Percentiles rank a stretch among this genome's conserved stretches.
Evolutionary conservation across 2,113 vertebrate species (phyloP).

Genomic region (Probosciger aterrimus): DNA sequence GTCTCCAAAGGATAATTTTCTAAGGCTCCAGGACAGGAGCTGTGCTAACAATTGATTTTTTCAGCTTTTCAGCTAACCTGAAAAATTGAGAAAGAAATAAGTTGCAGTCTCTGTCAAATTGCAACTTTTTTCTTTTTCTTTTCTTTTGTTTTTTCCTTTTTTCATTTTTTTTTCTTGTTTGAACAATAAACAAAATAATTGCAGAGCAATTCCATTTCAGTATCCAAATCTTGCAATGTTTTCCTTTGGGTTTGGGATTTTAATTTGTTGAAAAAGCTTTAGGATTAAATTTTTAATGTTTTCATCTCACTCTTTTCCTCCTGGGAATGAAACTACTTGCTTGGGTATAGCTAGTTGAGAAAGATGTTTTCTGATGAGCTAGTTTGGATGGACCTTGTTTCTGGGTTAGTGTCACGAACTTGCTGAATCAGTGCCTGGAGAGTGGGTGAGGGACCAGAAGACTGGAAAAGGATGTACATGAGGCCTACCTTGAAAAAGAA

Average conservation of each 20-base stretch:
- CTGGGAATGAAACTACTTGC: background rate
- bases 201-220: background rate
- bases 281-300: background rate
- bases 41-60: background rate
- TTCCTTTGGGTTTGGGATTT: background rate
- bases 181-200: background rate
- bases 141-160: background rate
- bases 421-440: background rate
- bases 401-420: background rate
- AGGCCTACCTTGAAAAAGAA: background rate
- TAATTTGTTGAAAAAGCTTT: background rate
- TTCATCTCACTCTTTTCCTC: background rate
- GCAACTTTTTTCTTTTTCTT: background rate
- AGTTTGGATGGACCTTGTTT: background rate
- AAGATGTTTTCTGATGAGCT: background rate
- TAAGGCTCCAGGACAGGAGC: background rate
- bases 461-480: background rate
- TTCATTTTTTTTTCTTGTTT: background rate
- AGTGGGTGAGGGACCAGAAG: background rate
- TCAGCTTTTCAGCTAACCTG: background rate
- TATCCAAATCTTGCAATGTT: background rate
- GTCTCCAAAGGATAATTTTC: conserved; percentile 13
- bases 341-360: background rate
- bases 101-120: background rate
- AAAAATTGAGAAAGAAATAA: background rate